A percentile compares a stretch with the other conserved stretches of the same genome.
Evolutionary conservation across 2,888 invertebrate genomes (phyloP).

Genomic region (Archaeoteleia sp.): DNA sequence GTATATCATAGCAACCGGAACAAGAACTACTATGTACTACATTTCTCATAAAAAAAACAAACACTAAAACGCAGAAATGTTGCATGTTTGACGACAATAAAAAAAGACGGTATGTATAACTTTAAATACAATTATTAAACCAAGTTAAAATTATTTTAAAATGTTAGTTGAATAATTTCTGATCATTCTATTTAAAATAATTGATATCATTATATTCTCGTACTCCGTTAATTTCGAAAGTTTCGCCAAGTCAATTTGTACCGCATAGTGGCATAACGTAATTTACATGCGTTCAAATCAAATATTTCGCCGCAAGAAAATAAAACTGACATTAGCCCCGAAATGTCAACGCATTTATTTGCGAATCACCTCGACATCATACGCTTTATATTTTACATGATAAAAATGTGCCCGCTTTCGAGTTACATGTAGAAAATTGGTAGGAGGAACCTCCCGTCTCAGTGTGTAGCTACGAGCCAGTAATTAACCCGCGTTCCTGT

Average conservation of each 20-base stretch:
- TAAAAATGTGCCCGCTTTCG: constrained; percentile 7
- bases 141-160: constrained; percentile 6
- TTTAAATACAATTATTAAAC: too few species aligned
- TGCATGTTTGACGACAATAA: too few species aligned
- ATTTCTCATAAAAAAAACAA: constrained; percentile 27
- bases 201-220: too few species aligned
- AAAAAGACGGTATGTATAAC: too few species aligned
- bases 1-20: constrained; percentile 40
- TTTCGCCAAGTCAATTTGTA: constrained; percentile 1
- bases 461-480: constrained; percentile 29
- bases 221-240: too few species aligned
- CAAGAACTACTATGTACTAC: constrained; percentile 38
- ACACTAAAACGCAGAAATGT: too few species aligned
- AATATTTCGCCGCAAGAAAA: too few species aligned
- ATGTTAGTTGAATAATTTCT: not conserved
- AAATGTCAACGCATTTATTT: not conserved
- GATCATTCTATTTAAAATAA: not conserved
- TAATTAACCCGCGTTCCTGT: constrained; percentile 49
- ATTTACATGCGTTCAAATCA: too few species aligned
- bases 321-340: too few species aligned
- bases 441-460: constrained; percentile 16
- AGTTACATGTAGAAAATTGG: constrained; percentile 35
- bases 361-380: constrained; percentile 1
- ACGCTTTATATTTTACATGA: constrained; percentile 3
- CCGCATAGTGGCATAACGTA: not conserved